Evolutionary conservation across 2,113 vertebrate species (phyloP).

Genomic region (Rafetus swinhoei): DNA sequence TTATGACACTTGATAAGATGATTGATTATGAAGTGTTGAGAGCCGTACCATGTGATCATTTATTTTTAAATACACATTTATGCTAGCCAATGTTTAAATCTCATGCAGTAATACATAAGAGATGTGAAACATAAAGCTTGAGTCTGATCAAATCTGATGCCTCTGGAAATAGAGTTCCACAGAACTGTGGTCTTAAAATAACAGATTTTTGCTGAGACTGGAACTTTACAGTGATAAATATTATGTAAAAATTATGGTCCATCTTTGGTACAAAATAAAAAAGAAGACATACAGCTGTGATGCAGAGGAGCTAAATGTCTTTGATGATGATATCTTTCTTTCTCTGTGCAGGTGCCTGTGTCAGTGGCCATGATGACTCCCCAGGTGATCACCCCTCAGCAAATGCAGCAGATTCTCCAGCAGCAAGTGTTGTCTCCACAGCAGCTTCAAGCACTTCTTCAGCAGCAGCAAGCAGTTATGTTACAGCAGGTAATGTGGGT

Average conservation of each 20-base stretch:
- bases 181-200: conserved; percentile 60
- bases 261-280: conserved; percentile 41
- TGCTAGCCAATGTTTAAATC: conserved; percentile 48
- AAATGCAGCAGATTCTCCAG: conserved; percentile 99
- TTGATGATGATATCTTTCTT: conserved; percentile 42
- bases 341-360: conserved; percentile 90
- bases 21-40: conserved; percentile 67
- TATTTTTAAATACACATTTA: conserved; percentile 73
- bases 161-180: conserved; percentile 62
- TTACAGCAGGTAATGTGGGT: conserved; percentile 94
- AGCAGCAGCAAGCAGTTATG: conserved; percentile 99
- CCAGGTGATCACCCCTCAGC: conserved; percentile 99
- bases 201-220: conserved; percentile 54
- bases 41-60: conserved; percentile 56
- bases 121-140: conserved; percentile 42
- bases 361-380: conserved; percentile 99
- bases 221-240: conserved; percentile 66
- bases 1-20: conserved; percentile 62
- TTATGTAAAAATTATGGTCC: conserved; percentile 33
- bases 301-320: not conserved
- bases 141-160: conserved; percentile 60
- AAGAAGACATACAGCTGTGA: not conserved
- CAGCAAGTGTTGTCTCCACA: conserved; percentile 98
- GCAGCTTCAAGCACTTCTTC: conserved; percentile 97
- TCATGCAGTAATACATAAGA: conserved; percentile 50